A percentile compares a stretch with the other conserved stretches of the same genome.
These are phyloP conservation scores for Callipepla californica DNA, from an alignment of 2,113 vertebrate genomes.

Conservation along the genomic window DNA sequence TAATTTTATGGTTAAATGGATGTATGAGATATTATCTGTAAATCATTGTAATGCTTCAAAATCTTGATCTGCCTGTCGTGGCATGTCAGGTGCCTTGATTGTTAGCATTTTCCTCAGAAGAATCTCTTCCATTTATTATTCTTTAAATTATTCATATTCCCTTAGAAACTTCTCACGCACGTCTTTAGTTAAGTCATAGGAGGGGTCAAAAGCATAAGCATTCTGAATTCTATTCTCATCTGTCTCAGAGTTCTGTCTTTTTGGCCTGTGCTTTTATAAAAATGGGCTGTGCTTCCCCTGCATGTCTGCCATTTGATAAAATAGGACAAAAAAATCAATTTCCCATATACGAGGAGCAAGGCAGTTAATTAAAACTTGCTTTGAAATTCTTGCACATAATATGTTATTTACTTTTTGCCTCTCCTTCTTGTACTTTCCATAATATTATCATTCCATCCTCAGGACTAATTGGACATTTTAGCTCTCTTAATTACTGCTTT, in stretches of 20 bases:
- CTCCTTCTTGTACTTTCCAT: slow-evolving; percentile 22
- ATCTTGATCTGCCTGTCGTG: not conserved
- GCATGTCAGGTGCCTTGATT: not conserved
- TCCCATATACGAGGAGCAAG: not conserved
- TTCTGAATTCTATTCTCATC: slow-evolving; percentile 17
- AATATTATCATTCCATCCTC: slow-evolving; percentile 44
- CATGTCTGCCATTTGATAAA: slow-evolving; percentile 22
- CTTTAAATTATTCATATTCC: slow-evolving; percentile 48
- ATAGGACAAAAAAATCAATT: slow-evolving; percentile 13
- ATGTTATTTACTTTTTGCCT: slow-evolving; percentile 41
- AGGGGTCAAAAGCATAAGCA: not conserved
- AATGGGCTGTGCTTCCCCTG: slow-evolving; percentile 37
- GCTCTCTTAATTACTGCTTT: slow-evolving; percentile 51
- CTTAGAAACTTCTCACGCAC: not conserved
- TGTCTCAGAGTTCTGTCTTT: not conserved
- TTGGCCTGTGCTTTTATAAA: slow-evolving; percentile 9
- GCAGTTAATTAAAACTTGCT: slow-evolving; percentile 53
- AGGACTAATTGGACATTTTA: slow-evolving; percentile 40
- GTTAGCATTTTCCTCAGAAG: slow-evolving; percentile 13
- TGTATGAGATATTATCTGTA: not conserved
- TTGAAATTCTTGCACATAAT: slow-evolving; percentile 3
- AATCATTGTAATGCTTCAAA: not conserved
- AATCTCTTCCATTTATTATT: slow-evolving; percentile 39
- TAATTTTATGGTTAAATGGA: not conserved
- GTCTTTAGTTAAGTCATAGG: not conserved